Percentiles rank a stretch among this genome's conserved stretches.
phyloP scores from a whole-genome alignment of 1,140 invertebrate genomes.

The Stenopsyche tienmushanensis region DNA sequence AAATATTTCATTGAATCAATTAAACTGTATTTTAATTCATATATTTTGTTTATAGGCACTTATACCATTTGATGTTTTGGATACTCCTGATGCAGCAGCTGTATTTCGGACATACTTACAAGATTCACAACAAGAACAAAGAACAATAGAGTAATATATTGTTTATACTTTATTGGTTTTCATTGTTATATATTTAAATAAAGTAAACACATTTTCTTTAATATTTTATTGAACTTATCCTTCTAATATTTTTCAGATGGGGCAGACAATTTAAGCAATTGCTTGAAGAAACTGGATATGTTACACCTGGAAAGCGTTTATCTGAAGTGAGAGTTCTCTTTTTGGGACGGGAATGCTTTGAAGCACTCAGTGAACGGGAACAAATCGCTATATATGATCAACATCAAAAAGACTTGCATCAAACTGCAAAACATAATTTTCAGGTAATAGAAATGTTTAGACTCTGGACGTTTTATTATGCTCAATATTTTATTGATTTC shows the following conservation, averaged over 20 bases:
- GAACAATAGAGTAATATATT: conserved; percentile 78
- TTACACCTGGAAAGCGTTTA: conserved; percentile 89
- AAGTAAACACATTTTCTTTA: neutral
- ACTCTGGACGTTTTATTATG: conserved; percentile 4
- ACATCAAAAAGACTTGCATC: conserved; percentile 90
- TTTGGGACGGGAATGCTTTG: conserved; percentile 93
- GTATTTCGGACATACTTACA: conserved; percentile 91
- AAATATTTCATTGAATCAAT: neutral
- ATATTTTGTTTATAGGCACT: conserved; percentile 26
- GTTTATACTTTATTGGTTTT: neutral
- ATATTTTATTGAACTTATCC: no score
- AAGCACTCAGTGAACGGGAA: conserved; percentile 85
- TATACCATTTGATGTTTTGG: conserved; percentile 89
- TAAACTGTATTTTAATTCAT: neutral
- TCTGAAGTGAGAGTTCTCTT: conserved; percentile 91
- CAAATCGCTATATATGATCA: conserved; percentile 92
- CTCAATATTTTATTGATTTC: conserved; percentile 9
- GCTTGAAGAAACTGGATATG: conserved; percentile 91
- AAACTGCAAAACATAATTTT: conserved; percentile 90
- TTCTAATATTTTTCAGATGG: conserved; percentile 70
- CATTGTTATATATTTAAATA: neutral
- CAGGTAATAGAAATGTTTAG: conserved; percentile 57
- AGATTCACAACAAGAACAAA: conserved; percentile 85
- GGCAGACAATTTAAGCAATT: conserved; percentile 92
- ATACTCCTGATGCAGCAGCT: conserved; percentile 86